Evolutionary conservation across 1,140 invertebrate genomes (phyloP).

Genomic region (Trachymyrmex septentrionalis): DNA sequence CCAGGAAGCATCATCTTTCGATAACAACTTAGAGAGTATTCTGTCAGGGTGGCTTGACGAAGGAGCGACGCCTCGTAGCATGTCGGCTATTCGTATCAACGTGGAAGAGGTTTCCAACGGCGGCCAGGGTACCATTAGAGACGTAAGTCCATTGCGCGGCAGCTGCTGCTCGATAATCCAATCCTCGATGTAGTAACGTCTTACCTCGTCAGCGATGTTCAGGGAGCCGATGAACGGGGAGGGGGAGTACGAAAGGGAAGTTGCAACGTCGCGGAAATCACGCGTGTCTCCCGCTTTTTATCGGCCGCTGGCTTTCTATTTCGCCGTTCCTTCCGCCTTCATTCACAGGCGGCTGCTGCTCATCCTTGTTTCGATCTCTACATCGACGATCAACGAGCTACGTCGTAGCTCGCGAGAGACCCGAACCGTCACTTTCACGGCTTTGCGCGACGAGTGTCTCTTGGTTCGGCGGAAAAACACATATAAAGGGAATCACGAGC

Average conservation of each 20-base stretch:
- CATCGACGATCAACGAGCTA: conserved; percentile 29
- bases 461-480: conserved; percentile 42
- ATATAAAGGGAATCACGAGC: conserved; percentile 10
- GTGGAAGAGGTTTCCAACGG: conserved; percentile 74
- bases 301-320: conserved; percentile 68
- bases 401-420: conserved; percentile 27
- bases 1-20: conserved; percentile 29
- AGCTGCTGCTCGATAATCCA: conserved; percentile 6
- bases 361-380: conserved; percentile 51
- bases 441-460: not conserved
- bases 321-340: conserved; percentile 69
- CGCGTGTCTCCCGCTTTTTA: conserved; percentile 52
- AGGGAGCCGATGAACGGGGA: not conserved
- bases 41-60: conserved; percentile 37
- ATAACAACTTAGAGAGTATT: conserved; percentile 1
- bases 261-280: conserved; percentile 60
- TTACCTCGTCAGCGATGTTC: not conserved
- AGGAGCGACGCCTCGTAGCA: conserved; percentile 60
- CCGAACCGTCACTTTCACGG: conserved; percentile 67
- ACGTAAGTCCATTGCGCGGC: conserved; percentile 76
- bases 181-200: not conserved
- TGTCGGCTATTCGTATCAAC: conserved; percentile 80
- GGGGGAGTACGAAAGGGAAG: not conserved
- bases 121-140: conserved; percentile 67
- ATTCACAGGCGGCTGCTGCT: conserved; percentile 40